Base-by-base conservation (phyloP, 1,140 invertebrate genomes). In the Drosophila kanapiae region DNA sequence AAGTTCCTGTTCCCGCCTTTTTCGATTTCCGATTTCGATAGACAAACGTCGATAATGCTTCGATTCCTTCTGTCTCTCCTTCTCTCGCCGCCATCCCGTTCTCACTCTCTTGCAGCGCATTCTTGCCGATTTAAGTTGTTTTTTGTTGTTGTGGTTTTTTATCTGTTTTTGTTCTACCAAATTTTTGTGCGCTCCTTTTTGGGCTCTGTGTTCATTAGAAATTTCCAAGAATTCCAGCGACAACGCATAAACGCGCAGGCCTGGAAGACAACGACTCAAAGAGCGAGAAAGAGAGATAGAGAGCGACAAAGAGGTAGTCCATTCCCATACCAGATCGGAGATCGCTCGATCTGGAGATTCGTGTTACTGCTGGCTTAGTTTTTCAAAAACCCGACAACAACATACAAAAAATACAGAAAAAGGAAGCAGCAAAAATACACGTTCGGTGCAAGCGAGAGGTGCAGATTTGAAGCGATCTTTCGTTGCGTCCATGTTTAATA, bases 191-290 rank as follows among this genome's bases (percentile, higher is more conserved):
- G 77, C 84, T 87, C 84, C 84, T 87, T 87, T 75, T 88, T 88
- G 88, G 84, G 75, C 77, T 80, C 88, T 88, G 84, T 88, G 85
- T 87, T 87, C 80, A 87, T 87, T 88, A 87, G 84, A 88, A 87
- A 87, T 87, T 87, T 90, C 84, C 84, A 69, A 87, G 84, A 87
- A 87, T 59, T 72, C 65, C 64, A 88, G 47, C 80, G 78, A 87
- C 84, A 72, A 72, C 58, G 74, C 65, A 85, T 58, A 86, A 69
- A 81, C 37, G 74, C 64, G 74, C 35, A 83, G 5, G 47, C 11
- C 47, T 59, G 45, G 51, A 33, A 58, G 35, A 58, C 16, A 16
- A 31, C n/a, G 48, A 51, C n/a, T 51, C 5, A 56, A 29, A 27
- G 7, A 43, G 13, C 38, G 14, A 38, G 29, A 40, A 14, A 54